phyloP scores from a whole-genome alignment of 2,888 invertebrate genomes.

The Diaperis boleti region DNA sequence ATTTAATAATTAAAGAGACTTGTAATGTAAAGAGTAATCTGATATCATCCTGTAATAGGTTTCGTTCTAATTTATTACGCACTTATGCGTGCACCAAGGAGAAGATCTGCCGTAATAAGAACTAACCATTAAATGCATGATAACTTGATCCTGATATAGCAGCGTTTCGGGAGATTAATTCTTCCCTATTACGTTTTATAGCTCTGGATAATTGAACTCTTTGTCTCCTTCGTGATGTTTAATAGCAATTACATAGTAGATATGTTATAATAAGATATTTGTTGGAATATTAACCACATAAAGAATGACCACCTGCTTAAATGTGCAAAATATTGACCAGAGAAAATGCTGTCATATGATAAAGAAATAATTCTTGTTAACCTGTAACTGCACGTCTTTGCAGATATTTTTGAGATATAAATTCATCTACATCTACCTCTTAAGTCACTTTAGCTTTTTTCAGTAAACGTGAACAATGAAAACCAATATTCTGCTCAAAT shows the following conservation, averaged over 20 bases:
- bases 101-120: conserved; percentile 16
- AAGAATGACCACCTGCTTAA: too few species aligned
- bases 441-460: too few species aligned
- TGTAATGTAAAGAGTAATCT: conserved; percentile 30
- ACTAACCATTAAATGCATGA: conserved; percentile 34
- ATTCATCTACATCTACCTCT: too few species aligned
- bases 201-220: conserved; percentile 46
- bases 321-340: too few species aligned
- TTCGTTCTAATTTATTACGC: conserved; percentile 29
- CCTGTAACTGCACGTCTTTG: too few species aligned
- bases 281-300: too few species aligned
- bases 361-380: too few species aligned
- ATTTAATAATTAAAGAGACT: conserved; percentile 29
- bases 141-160: conserved; percentile 41
- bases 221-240: conserved; percentile 43
- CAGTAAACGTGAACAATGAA: too few species aligned
- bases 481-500: too few species aligned
- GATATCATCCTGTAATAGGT: conserved; percentile 28
- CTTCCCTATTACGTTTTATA: conserved; percentile 44
- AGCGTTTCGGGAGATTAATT: conserved; percentile 42
- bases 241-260: conserved; percentile 9
- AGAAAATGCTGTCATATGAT: too few species aligned
- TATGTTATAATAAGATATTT: too few species aligned
- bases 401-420: too few species aligned
- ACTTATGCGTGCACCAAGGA: conserved; percentile 20